Evolutionary conservation across 2,113 vertebrate genomes (phyloP), one percentile per base, ranked within the genome.

Genomic region (Otolemur garnettii): DNA sequence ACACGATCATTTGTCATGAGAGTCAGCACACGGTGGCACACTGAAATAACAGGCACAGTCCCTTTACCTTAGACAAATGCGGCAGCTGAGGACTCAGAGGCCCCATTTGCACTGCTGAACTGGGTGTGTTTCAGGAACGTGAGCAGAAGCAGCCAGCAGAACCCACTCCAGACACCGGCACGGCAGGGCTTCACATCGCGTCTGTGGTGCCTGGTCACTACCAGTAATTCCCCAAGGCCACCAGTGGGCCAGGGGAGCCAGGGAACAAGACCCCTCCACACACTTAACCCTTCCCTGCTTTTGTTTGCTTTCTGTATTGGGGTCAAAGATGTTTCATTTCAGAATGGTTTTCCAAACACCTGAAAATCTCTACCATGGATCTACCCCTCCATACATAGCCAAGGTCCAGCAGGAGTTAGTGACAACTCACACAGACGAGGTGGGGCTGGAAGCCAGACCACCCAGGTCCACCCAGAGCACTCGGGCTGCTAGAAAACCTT

Each of bases 71-170:
- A 30, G 68, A 82, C 71, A 87, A 82, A 60, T 7, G 81, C 69
- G 71, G 12, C 24, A 2, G 0, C 1, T 4, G 28, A 12, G 84
- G 0, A 9, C 33, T 24, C 2, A 22, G 30, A 38, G 71, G 30
- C 68, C 57, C 62, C 45, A 0, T 3, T 1, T 1, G 24, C 28
- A 19, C 60, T 15, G 62, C 87, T 18, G 83, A 90, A 38, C 59
- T 2, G 1, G 68, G 62, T 13, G 0, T 0, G 0, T 22, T 55
- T 38, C 24, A 24, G 82, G 69, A 13, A 18, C 1, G 3, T n/a
- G 14, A 62, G 68, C 0, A 12, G 35, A 24, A 38, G 45, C 59
- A n/a, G 24, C 19, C 38, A 38, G 22, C 22, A 28, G 26, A 26
- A 28, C 12, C 33, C 4, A 45, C 26, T 1, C 11, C 19, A 13